Conservation (phyloP, 2,113 vertebrate genomes). For the Callochromis pleurospilus region DNA sequence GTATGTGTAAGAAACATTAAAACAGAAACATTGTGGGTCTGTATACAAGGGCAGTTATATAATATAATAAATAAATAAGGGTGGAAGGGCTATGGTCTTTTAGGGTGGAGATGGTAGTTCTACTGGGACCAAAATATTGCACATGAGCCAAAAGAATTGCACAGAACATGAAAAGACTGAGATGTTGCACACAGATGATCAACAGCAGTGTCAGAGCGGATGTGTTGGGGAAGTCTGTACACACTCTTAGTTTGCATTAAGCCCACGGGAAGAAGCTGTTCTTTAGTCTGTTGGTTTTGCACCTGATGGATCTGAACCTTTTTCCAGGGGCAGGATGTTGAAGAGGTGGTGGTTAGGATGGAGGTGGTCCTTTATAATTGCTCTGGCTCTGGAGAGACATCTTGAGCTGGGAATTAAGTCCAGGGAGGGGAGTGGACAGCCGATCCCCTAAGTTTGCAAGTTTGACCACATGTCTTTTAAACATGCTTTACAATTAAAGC, state of each 20-base stretch:
- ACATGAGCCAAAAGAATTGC: not conserved
- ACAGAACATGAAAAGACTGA: not conserved
- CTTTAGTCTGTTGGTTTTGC: not conserved
- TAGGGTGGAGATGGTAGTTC: too few species aligned
- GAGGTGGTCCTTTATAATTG: not conserved
- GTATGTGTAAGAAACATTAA: not conserved
- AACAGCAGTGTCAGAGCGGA: not conserved
- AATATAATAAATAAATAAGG: too few species aligned
- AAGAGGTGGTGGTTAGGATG: not conserved
- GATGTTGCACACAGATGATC: not conserved
- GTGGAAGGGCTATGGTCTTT: fast-evolving
- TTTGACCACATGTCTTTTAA: not conserved
- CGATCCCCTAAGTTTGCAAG: not conserved
- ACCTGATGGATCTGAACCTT: not conserved
- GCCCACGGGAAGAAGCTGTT: not conserved
- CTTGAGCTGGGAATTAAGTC: not conserved
- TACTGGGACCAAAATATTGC: too few species aligned
- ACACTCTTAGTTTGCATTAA: not conserved
- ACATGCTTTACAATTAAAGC: not conserved
- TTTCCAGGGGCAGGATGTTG: not conserved
- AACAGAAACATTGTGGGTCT: not conserved
- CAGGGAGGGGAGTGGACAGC: not conserved
- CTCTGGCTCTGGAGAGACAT: not conserved
- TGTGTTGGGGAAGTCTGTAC: not conserved
- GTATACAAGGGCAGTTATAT: too few species aligned